phyloP scores from a whole-genome alignment of 1,140 invertebrate species.

The Coenobita brevimanus region DNA sequence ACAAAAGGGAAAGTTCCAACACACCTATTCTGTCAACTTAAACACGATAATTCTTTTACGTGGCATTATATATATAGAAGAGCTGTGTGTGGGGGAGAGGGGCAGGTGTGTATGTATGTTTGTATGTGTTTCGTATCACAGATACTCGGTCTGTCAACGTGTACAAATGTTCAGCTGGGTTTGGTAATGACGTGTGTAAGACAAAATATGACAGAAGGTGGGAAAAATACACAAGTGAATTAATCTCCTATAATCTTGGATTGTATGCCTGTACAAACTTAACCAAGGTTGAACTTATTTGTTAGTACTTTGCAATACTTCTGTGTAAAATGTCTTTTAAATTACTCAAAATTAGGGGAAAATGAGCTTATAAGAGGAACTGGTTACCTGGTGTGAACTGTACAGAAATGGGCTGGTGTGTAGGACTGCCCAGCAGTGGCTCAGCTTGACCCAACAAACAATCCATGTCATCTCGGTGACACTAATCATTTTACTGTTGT shows the following conservation, averaged over 20 bases:
- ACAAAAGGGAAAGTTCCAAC: too few species aligned
- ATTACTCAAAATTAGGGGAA: conserved; percentile 11
- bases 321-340: conserved; percentile 15
- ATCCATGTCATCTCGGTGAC: conserved; percentile 44
- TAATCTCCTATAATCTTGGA: not conserved
- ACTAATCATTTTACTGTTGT: conserved; percentile 59
- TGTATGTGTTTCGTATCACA: conserved; percentile 22
- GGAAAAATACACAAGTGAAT: too few species aligned
- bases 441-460: not conserved
- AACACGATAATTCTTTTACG: too few species aligned
- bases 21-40: too few species aligned
- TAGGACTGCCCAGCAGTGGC: conserved; percentile 30
- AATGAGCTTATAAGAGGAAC: conserved; percentile 41
- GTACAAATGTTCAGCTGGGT: conserved; percentile 58
- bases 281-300: not conserved
- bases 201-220: not conserved
- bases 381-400: not conserved
- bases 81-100: conserved; percentile 18
- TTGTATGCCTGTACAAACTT: not conserved
- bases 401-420: conserved; percentile 36
- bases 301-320: not conserved
- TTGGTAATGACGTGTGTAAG: conserved; percentile 34
- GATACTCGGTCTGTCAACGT: conserved; percentile 34
- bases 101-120: conserved; percentile 26
- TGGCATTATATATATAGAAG: not conserved